These are phyloP conservation scores for Steinernema carpocapsae DNA, from an alignment of 2,888 invertebrate species.

Conservation along the genomic window DNA sequence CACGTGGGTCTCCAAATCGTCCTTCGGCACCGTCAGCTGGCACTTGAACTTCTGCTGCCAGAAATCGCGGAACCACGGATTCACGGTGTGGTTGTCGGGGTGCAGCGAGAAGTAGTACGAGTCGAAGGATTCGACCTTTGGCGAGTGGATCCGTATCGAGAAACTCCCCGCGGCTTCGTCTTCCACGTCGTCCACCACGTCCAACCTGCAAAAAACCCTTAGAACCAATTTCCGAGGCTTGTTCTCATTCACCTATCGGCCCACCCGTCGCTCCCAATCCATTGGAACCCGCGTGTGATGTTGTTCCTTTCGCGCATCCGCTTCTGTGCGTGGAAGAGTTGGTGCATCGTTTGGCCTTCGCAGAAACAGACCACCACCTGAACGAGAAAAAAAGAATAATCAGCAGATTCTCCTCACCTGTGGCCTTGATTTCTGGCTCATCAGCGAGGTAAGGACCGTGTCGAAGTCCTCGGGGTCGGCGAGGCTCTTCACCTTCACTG, in stretches of 20 bases:
- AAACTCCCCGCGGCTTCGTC: conserved; percentile 77
- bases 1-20: conserved; percentile 46
- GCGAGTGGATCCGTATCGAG: conserved; percentile 80
- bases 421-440: conserved; percentile 58
- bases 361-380: conserved; percentile 77
- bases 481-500: conserved; percentile 74
- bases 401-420: conserved; percentile 42
- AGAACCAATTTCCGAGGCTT: not conserved
- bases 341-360: conserved; percentile 76
- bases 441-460: conserved; percentile 53
- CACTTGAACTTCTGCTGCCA: conserved; percentile 74
- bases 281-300: conserved; percentile 60
- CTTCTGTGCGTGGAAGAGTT: conserved; percentile 65
- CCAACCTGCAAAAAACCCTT: conserved; percentile 66
- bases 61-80: conserved; percentile 80
- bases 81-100: conserved; percentile 76
- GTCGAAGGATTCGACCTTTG: conserved; percentile 75
- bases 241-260: conserved; percentile 53
- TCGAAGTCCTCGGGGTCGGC: conserved; percentile 60
- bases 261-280: conserved; percentile 68
- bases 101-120: conserved; percentile 77
- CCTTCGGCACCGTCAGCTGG: conserved; percentile 55
- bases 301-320: conserved; percentile 46
- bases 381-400: not conserved
- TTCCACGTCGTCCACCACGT: conserved; percentile 78